Base-by-base conservation (phyloP, 1,140 invertebrate species). In the Pogonus chalceus region DNA sequence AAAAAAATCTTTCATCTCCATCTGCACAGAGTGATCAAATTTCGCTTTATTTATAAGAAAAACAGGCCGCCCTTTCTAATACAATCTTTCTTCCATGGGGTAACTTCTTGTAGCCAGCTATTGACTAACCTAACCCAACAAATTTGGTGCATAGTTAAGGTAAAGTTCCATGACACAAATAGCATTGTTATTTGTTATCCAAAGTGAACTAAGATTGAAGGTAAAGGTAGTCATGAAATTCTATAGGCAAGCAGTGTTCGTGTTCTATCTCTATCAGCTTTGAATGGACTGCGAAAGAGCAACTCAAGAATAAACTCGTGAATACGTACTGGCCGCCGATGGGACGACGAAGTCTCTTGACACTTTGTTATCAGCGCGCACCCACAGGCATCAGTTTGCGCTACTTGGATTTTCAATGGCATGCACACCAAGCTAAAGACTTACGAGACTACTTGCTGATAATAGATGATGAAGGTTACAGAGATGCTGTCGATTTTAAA, bases 41-140 rank as follows among this genome's bases (percentile, higher is more conserved):
- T 43, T 43, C 37, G 37, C 37, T 43, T 43, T 43, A 43, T 43
- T 43, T 43, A 43, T 43, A 43, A 43, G 37, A 43, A 43, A 43
- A 43, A 43, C 37, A 43, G 9, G 37, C 37, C 37, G 37, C 37
- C 37, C 37, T 16, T 43, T 43, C 7, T 7, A 43, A 16, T 43
- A 16, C 37, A 16, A 4, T 9, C 37, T 43, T 43, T 43, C 18
- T 4, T 43, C 7, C 18, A 7, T 4, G 18, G 37, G 37, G 9
- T 43, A 43, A 43, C 37, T 43, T 43, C 37, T 43, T 43, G 37
- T 43, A 43, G 9, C 18, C 3, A 16, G 18, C 37, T 16, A 43
- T 43, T 43, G 37, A 43, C 37, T 43, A 43, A 43, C 37, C 37
- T 43, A 43, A 43, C 37, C 37, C 18, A 43, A 43, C 37, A 43